Evolutionary conservation across 2,797 vertebrate species (phyloP), one percentile per base, ranked within the genome.

Genomic region (Psittacula echo): DNA sequence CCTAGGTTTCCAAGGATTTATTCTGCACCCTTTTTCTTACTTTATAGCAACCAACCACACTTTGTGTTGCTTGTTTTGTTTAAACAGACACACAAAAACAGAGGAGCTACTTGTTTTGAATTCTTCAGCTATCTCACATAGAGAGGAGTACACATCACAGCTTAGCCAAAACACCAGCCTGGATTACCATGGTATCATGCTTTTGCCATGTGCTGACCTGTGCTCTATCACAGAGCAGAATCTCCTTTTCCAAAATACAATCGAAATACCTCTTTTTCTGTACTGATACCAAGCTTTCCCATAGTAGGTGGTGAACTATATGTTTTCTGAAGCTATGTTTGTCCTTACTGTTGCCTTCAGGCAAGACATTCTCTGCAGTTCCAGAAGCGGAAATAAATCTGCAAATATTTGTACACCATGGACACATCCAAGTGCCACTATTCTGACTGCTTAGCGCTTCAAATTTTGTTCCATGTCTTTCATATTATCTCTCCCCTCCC

Each of bases 391-490:
- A 87, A 92, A 89, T 19, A 65, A 74, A 67, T 51, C 61, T 71
- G 41, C 67, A 53, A 68, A 73, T n/a, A 85, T 75, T 81, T 85
- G 67, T 81, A 62, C 50, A 93, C 58, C 88, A 77, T 6, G 51
- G 83, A 88, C 45, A 32, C 18, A 15, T 61, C 81, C 68, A 91
- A 79, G 84, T 92, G 87, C 42, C 72, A 53, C 67, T 56, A 54
- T 56, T 81, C 58, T 77, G 53, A 91, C 71, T 89, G 39, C 42
- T 47, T 64, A 60, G 39, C 27, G 68, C 58, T 96, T 96, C 83
- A 78, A 72, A 95, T 89, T 83, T 88, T 90, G 23, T 78, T 79
- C 89, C 42, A 26, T 65, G 26, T 56, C 68, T 92, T 96, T 87
- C 53, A 66, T 80, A 86, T 81, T 90, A 71, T 85, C 79, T 89